These are phyloP conservation scores for Crocodylus rhombifer DNA, from an alignment of 2,797 vertebrate species.

Conservation along the genomic window DNA sequence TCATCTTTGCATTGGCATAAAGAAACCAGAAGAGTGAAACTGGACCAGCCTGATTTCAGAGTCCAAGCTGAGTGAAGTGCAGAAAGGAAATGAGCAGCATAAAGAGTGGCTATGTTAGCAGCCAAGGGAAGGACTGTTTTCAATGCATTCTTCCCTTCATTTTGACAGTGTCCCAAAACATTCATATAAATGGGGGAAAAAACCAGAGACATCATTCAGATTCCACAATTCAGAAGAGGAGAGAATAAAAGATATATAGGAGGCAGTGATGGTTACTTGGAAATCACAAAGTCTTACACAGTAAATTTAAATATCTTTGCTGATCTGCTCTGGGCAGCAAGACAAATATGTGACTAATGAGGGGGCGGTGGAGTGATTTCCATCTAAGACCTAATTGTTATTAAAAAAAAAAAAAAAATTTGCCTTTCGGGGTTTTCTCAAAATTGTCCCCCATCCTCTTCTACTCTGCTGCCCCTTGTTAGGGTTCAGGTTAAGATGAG, in stretches of 20 bases:
- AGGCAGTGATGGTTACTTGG: not conserved
- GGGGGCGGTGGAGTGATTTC: not conserved
- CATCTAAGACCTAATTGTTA: constrained; percentile 14
- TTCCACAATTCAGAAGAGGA: not conserved
- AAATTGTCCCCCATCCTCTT: not conserved
- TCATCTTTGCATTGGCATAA: not conserved
- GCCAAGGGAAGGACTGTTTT: constrained; percentile 5
- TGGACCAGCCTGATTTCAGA: not conserved
- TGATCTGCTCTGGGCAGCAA: not conserved
- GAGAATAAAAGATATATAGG: constrained; percentile 5
- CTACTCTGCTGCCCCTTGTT: not conserved
- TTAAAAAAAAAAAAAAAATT: not conserved
- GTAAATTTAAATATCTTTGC: constrained; percentile 16
- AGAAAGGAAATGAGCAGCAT: not conserved
- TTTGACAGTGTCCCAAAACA: constrained; percentile 19
- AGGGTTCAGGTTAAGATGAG: not conserved
- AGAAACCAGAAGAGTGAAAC: not conserved
- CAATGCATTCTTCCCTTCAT: not conserved
- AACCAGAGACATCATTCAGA: not conserved
- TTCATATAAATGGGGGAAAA: constrained; percentile 17
- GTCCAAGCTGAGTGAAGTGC: not conserved
- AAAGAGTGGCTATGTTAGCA: not conserved
- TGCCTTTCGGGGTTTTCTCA: not conserved
- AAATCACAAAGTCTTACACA: not conserved
- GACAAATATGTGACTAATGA: not conserved